These are phyloP conservation scores for Upupa epops DNA, from an alignment of 2,113 vertebrate species.

Conservation along the genomic window DNA sequence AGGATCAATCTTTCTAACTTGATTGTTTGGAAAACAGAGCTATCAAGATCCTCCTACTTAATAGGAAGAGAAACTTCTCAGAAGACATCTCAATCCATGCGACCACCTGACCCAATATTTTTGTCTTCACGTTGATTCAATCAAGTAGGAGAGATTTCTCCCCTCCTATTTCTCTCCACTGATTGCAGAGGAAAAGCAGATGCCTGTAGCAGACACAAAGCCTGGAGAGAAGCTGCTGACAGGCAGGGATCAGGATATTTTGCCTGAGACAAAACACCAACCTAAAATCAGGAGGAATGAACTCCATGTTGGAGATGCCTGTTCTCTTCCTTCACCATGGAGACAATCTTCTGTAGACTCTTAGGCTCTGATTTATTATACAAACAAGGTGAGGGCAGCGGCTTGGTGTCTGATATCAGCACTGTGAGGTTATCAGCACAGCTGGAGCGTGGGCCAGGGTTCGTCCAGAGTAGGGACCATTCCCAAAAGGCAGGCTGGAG, in stretches of 20 bases:
- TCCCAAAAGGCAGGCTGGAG: conserved; percentile 1
- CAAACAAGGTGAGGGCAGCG: neutral
- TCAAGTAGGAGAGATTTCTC: neutral
- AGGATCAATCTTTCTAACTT: neutral
- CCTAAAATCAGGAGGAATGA: neutral
- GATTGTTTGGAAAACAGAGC: neutral
- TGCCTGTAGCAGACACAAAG: neutral
- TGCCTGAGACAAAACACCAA: neutral
- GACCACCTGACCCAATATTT: neutral
- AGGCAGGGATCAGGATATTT: neutral
- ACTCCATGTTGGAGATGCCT: neutral
- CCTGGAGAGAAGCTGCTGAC: neutral
- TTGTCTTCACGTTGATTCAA: neutral
- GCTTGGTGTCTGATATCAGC: neutral
- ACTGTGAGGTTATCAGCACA: neutral
- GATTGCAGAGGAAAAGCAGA: neutral
- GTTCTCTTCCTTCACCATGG: neutral
- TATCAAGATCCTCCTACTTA: neutral
- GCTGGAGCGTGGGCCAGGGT: neutral
- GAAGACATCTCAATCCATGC: neutral
- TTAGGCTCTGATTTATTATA: neutral
- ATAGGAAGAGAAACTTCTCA: neutral
- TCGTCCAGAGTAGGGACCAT: neutral
- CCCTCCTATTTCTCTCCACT: neutral
- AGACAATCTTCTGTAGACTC: neutral